Conservation (phyloP, 2,113 vertebrate species). For the western clawed frog (Xenopus tropicalis) region DNA sequence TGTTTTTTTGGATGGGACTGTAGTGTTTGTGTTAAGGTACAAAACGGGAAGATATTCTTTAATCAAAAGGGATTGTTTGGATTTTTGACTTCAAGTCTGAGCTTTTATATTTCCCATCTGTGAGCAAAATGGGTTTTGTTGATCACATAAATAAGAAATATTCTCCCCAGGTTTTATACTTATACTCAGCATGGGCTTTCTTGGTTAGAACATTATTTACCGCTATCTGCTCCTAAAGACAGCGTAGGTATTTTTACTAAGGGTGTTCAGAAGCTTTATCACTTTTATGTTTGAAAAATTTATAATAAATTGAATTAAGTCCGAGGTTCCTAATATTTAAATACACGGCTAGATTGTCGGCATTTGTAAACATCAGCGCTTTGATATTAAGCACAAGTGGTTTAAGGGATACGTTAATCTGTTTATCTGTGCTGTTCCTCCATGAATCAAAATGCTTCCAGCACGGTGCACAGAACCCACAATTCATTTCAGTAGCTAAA, state of each 20-base stretch:
- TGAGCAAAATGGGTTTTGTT: conserved; percentile 2
- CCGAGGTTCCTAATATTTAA: background rate
- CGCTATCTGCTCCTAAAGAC: background rate
- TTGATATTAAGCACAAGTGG: background rate
- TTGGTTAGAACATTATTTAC: conserved; percentile 9
- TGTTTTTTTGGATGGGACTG: too few relatives aligned
- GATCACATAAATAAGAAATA: conserved; percentile 18
- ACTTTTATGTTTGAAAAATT: conserved; percentile 2
- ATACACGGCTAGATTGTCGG: background rate
- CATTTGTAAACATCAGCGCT: too few relatives aligned
- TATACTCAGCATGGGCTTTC: conserved; percentile 7
- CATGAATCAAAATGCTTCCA: too few relatives aligned
- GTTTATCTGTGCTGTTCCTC: too few relatives aligned
- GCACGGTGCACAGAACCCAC: too few relatives aligned
- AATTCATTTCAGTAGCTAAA: too few relatives aligned
- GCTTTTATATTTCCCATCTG: conserved; percentile 3
- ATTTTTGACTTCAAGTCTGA: background rate
- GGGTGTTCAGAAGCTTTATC: background rate
- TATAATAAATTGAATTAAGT: conserved; percentile 2
- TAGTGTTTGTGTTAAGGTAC: too few relatives aligned
- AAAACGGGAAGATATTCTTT: background rate
- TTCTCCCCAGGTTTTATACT: background rate
- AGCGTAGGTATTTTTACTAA: background rate
- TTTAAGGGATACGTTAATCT: background rate
- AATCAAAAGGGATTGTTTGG: conserved; percentile 9